Conservation (phyloP, 2,888 invertebrate genomes). For the Zelleria hepariella region DNA sequence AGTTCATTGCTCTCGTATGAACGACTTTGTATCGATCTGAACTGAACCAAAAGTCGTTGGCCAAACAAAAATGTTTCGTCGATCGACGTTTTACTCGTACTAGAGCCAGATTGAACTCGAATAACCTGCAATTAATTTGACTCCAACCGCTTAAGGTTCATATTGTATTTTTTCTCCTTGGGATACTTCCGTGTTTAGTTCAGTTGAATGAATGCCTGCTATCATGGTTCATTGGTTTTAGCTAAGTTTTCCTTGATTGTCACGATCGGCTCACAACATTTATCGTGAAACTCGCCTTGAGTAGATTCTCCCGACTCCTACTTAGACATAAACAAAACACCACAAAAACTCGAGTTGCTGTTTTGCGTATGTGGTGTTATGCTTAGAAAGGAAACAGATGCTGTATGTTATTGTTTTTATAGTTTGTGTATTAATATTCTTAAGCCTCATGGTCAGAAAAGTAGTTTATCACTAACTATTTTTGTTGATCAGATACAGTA, state of each 20-base stretch:
- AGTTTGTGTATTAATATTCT: too few species aligned
- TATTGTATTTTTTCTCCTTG: conserved; percentile 12
- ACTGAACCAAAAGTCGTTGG: not conserved
- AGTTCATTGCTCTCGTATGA: not conserved
- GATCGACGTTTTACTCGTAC: not conserved
- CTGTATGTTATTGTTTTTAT: too few species aligned
- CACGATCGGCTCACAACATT: not conserved
- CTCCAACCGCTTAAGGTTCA: not conserved
- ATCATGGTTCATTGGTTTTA: conserved; percentile 6
- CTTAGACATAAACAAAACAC: too few species aligned
- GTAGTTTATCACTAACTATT: too few species aligned
- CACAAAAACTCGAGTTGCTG: too few species aligned
- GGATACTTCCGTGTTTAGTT: conserved; percentile 23
- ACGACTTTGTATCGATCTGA: not conserved
- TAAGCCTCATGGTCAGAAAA: too few species aligned
- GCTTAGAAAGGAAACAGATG: too few species aligned
- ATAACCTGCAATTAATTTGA: conserved; percentile 2
- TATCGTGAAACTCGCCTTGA: too few species aligned
- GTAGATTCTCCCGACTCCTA: too few species aligned
- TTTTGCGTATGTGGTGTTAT: too few species aligned
- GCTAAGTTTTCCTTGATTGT: not conserved
- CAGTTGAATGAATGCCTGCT: conserved; percentile 28
- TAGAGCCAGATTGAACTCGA: not conserved
- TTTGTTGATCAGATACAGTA: too few species aligned
- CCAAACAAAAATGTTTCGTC: not conserved